These are phyloP conservation scores for Upupa epops DNA, from an alignment of 2,113 vertebrate genomes.

Conservation along the genomic window DNA sequence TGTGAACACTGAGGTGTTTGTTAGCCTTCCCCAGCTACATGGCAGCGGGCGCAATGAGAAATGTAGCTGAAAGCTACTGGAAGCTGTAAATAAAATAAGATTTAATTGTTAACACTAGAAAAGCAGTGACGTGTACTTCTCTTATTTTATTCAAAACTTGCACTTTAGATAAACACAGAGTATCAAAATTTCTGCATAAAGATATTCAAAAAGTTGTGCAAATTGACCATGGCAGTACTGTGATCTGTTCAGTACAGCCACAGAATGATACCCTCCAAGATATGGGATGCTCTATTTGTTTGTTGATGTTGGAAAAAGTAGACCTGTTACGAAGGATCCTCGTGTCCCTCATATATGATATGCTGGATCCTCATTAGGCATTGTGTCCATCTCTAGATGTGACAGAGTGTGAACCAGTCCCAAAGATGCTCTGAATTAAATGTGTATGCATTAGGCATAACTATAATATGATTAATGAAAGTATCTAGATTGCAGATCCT, in stretches of 20 bases:
- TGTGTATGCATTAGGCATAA: neutral
- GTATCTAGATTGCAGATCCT: neutral
- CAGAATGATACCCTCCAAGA: neutral
- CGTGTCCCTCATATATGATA: neutral
- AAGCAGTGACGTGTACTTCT: neutral
- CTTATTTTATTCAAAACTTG: neutral
- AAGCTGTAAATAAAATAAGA: conserved; percentile 23
- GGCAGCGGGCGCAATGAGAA: conserved; percentile 9
- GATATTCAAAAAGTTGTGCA: neutral
- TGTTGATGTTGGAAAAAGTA: neutral
- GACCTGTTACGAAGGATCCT: neutral
- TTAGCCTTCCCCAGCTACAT: conserved; percentile 64
- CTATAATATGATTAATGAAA: neutral
- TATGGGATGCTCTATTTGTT: neutral
- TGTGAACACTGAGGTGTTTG: conserved; percentile 72
- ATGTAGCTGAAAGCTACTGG: conserved; percentile 36
- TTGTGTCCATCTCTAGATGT: neutral
- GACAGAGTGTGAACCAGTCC: neutral
- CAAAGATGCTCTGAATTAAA: neutral
- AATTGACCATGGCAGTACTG: neutral
- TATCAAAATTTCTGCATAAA: neutral
- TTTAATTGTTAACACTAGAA: neutral
- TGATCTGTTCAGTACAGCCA: neutral
- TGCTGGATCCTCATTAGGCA: neutral
- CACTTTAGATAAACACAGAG: neutral